Base-by-base conservation (phyloP, 92 coral and sea anemone species). In the Hydrozoanthus gracilis region DNA sequence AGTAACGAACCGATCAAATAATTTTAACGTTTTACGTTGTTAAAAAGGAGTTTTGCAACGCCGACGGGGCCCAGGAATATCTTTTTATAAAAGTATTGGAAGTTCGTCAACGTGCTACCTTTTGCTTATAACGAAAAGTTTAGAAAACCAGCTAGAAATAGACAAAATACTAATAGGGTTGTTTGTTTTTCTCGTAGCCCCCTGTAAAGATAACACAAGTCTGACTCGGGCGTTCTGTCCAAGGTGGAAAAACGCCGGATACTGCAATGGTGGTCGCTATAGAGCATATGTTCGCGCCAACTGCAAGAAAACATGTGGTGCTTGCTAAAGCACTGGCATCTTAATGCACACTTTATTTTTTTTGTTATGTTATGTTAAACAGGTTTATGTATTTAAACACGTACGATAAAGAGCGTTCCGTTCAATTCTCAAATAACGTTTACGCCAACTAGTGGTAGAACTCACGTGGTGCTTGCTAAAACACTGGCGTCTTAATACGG, bases 261-360 rank as follows among this genome's bases (percentile, higher is more conserved):
- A 27, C 45, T 77, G 82, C 44, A 56, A 11, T 9, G 10, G 83
- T 73, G 18, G 0, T 15, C 9, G 11, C 3, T 94, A 73, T 77
- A 64, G 79, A 51, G 13, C 84, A 18, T 94, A 86, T 77, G 87
- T 91, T 85, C 87, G 77, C 5, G 50, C 86, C 3, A 72, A 83
- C 88, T 94, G 98, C 86, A 94, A 76, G 91, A 87, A 83, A 78
- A 94, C 93, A 76, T 94, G 98, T 44, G 80, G 84, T 7, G 54
- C 2, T 1, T 79, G 83, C 45, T 79, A 62, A 7, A 0, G 3
- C 3, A 8, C 5, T 50, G 15, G 79, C 45, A 49, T 18, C 5
- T 35, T 2, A 20, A 8, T 10, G 5, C 73, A 56, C 13, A 3
- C 13, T 4, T 56, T 56, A 11, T 56, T 56, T 56, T 3, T 56